Percentiles rank a stretch among this genome's conserved stretches.
phyloP scores from a whole-genome alignment of 2,797 vertebrate genomes.

The Periparus ater region DNA sequence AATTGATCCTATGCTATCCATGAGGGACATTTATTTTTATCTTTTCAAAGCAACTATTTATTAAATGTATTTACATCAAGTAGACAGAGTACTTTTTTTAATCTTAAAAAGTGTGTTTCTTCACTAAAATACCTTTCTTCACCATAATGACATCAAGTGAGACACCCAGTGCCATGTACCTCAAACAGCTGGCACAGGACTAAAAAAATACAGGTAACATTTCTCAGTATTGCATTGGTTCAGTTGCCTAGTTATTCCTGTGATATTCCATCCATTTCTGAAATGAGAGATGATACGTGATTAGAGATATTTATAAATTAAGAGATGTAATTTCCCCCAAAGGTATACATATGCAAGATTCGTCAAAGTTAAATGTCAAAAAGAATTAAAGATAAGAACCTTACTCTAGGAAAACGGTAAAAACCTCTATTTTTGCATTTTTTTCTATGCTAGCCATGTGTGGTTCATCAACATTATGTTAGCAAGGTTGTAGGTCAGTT shows the following conservation, averaged over 20 bases:
- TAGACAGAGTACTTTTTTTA: neutral
- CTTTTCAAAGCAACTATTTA: neutral
- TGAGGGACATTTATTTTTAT: neutral
- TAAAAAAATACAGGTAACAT: neutral
- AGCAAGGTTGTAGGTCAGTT: slow-evolving; percentile 44
- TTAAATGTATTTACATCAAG: neutral
- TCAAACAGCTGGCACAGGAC: neutral
- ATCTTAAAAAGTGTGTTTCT: neutral
- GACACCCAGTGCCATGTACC: neutral
- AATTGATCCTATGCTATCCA: neutral
- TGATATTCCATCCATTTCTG: neutral
- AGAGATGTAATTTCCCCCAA: neutral
- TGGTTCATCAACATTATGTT: slow-evolving; percentile 32
- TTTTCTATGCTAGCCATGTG: neutral
- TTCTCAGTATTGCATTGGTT: neutral
- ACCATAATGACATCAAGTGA: neutral
- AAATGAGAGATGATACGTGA: neutral
- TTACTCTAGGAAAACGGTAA: neutral
- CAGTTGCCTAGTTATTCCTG: neutral
- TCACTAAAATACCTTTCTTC: neutral
- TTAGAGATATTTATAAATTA: neutral
- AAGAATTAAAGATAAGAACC: slow-evolving; percentile 1
- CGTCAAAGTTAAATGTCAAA: neutral
- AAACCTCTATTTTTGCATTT: neutral
- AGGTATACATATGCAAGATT: neutral